Evolutionary conservation across 2,797 vertebrate species (phyloP).

Genomic region (Cirrhinus molitorella): DNA sequence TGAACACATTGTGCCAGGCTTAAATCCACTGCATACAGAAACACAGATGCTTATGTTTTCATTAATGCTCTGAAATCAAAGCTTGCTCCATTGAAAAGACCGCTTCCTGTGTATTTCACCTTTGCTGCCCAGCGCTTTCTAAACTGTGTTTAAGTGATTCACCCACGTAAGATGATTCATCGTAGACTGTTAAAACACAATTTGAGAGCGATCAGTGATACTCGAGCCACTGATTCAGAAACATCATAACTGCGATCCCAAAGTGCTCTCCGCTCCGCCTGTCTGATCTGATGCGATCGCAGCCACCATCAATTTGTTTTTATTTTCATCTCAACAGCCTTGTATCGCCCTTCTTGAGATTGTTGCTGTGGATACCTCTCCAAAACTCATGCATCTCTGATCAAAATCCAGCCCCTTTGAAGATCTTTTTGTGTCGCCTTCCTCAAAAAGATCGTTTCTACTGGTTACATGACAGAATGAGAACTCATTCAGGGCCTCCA

Average conservation of each 20-base stretch:
- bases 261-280: background rate
- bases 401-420: slow-evolving; percentile 49
- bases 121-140: background rate
- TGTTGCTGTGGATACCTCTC: slow-evolving; percentile 58
- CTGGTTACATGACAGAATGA: background rate
- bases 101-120: background rate
- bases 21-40: background rate
- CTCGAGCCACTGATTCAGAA: background rate
- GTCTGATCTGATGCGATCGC: background rate
- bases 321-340: slow-evolving; percentile 33
- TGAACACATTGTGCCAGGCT: background rate
- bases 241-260: background rate
- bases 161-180: background rate
- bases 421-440: slow-evolving; percentile 40
- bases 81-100: background rate
- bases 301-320: background rate
- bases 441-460: slow-evolving; percentile 27
- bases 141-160: slow-evolving; percentile 19
- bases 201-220: background rate
- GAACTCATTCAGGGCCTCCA: background rate
- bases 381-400: slow-evolving; percentile 43
- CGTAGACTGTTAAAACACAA: background rate
- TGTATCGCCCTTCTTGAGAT: slow-evolving; percentile 18
- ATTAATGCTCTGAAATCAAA: background rate
- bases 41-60: background rate